These are phyloP conservation scores for Rhagoletis pomonella DNA, from an alignment of 1,140 invertebrate genomes.

Conservation along the genomic window DNA sequence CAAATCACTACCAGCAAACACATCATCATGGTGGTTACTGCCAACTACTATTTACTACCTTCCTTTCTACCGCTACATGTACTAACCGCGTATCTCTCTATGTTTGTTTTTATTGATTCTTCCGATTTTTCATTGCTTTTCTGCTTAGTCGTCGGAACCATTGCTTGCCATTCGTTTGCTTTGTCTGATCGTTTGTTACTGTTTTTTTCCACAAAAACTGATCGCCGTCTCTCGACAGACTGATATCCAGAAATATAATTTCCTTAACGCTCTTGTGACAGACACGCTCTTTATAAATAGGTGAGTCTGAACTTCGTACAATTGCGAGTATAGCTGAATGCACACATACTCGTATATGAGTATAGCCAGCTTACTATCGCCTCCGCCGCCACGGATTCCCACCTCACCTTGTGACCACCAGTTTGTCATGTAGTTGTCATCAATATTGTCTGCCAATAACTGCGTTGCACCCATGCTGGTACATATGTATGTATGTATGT, in stretches of 20 bases:
- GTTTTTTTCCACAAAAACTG: neutral
- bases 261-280: neutral
- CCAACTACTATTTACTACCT: neutral
- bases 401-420: neutral
- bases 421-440: slow-evolving; percentile 15
- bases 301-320: neutral
- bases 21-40: neutral
- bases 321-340: neutral
- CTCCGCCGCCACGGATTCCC: neutral
- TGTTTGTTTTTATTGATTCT: neutral
- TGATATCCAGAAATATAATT: slow-evolving; percentile 40
- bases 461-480: neutral
- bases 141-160: neutral
- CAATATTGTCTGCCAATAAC: neutral
- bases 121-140: neutral
- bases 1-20: slow-evolving; percentile 28
- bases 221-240: neutral
- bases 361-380: slow-evolving; percentile 15
- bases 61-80: neutral
- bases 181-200: slow-evolving; percentile 33
- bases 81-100: neutral
- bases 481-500: neutral
- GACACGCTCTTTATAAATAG: neutral
- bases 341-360: neutral
- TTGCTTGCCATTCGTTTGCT: neutral